Percentiles rank a stretch among this genome's conserved stretches.
These are phyloP conservation scores for Scelioninae gen. 1 DNA, from an alignment of 2,888 invertebrate species.

Conservation along the genomic window DNA sequence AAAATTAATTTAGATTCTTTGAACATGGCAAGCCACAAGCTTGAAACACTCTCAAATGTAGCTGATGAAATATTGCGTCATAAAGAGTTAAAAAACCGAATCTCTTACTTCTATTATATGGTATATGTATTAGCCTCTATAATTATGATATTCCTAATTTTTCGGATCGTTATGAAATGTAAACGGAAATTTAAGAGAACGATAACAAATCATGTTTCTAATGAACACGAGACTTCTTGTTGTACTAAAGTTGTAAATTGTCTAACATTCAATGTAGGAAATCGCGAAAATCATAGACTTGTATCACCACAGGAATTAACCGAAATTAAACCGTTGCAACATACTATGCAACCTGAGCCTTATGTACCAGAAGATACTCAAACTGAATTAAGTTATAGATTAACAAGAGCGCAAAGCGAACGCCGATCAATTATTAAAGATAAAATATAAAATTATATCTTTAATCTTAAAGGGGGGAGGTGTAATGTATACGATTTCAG, in stretches of 20 bases:
- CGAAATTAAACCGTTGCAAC: no score
- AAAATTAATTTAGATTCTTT: constrained; percentile 18
- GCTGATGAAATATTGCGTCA: constrained; percentile 10
- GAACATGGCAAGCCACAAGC: constrained; percentile 15
- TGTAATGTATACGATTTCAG: background rate
- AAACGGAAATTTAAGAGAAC: background rate
- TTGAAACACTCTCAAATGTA: constrained; percentile 5
- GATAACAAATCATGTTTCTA: background rate
- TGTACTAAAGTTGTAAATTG: constrained; percentile 9
- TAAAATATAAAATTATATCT: constrained; percentile 11
- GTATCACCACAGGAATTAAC: no score
- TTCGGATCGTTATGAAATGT: background rate
- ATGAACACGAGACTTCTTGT: background rate
- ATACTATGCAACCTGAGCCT: no score
- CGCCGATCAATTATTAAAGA: constrained; percentile 6
- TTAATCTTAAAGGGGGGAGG: constrained; percentile 11
- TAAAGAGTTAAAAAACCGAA: background rate
- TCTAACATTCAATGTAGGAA: constrained; percentile 11
- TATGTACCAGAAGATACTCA: no score
- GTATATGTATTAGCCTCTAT: background rate
- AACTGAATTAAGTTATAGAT: no score
- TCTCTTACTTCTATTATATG: background rate
- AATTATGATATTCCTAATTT: background rate
- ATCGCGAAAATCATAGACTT: background rate
- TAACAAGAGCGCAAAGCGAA: background rate